Conservation (phyloP, 2,113 vertebrate species). For the Channa argus region DNA sequence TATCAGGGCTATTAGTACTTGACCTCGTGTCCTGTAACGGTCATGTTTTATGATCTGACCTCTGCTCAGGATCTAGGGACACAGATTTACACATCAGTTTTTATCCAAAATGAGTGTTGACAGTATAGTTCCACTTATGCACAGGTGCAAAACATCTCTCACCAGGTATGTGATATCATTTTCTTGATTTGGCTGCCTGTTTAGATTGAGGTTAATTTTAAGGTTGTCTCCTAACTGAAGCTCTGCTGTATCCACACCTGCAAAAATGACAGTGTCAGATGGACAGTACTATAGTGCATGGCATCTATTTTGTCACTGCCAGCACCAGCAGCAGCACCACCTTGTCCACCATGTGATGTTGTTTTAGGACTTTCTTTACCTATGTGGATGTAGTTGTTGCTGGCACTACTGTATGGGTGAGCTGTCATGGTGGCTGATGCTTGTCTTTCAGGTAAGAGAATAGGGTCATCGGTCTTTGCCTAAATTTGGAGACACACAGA, state of each 20-base stretch:
- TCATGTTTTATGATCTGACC: slow-evolving; percentile 76
- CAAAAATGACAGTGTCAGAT: not conserved
- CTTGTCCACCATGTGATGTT: not conserved
- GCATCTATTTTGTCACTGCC: no score
- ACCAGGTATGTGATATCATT: slow-evolving; percentile 82
- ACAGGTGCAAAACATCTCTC: slow-evolving; percentile 29
- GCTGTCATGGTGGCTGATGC: slow-evolving; percentile 72
- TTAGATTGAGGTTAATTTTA: slow-evolving; percentile 68
- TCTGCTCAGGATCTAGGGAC: slow-evolving; percentile 77
- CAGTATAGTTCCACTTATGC: not conserved
- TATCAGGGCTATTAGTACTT: slow-evolving; percentile 68
- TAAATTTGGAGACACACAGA: slow-evolving; percentile 33
- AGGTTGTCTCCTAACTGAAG: slow-evolving; percentile 57
- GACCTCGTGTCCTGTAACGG: slow-evolving; percentile 54
- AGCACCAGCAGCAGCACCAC: no score
- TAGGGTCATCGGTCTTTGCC: slow-evolving; percentile 67
- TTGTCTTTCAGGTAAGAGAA: slow-evolving; percentile 45
- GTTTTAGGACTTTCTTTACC: slow-evolving; percentile 38
- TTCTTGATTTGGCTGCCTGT: not conserved
- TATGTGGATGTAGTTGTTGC: slow-evolving; percentile 82
- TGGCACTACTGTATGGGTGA: slow-evolving; percentile 63
- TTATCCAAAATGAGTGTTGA: no score
- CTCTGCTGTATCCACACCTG: slow-evolving; percentile 45
- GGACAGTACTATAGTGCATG: no score
- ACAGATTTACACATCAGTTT: no score